Percentiles rank a stretch among this genome's conserved stretches.
These are phyloP conservation scores for Leucozona laternaria DNA, from an alignment of 2,888 invertebrate species.

Conservation along the genomic window DNA sequence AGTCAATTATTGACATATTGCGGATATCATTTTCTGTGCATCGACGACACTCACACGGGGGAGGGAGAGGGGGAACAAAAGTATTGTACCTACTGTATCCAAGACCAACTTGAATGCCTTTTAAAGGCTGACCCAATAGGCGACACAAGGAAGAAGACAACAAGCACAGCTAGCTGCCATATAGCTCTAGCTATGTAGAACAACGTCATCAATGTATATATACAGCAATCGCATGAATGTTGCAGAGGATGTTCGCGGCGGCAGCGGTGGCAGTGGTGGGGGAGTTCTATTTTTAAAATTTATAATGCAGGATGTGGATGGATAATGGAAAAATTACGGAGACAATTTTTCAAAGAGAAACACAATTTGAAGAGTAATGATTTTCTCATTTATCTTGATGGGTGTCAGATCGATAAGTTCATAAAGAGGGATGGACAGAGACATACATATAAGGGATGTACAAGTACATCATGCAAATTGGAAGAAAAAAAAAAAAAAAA, in stretches of 20 bases:
- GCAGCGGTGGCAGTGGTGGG: neutral
- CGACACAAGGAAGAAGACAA: conserved; percentile 5
- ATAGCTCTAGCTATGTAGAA: neutral
- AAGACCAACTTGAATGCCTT: conserved; percentile 19
- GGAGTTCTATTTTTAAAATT: conserved; percentile 36
- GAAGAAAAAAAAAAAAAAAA: neutral
- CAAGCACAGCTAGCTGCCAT: conserved; percentile 25
- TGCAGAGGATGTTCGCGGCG: neutral
- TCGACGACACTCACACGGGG: neutral
- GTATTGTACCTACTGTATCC: conserved; percentile 1
- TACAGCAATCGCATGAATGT: neutral
- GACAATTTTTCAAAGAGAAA: conserved; percentile 60
- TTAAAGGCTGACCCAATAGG: conserved; percentile 47
- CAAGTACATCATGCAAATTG: conserved; percentile 23
- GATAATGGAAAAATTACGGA: conserved; percentile 46
- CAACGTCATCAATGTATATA: conserved; percentile 5
- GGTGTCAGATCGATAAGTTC: conserved; percentile 47
- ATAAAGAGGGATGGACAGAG: neutral
- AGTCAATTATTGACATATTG: conserved; percentile 72
- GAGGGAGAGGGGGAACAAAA: neutral
- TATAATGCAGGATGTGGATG: conserved; percentile 51
- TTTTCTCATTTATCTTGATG: conserved; percentile 57
- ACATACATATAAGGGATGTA: neutral
- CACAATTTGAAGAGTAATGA: conserved; percentile 56
- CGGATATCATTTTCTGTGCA: conserved; percentile 59